A percentile compares a stretch with the other conserved stretches of the same genome.
phyloP scores from a whole-genome alignment of 30 jellyfish, hydroid and myxozoan genomes.

The Chrysaora quinquecirrha region DNA sequence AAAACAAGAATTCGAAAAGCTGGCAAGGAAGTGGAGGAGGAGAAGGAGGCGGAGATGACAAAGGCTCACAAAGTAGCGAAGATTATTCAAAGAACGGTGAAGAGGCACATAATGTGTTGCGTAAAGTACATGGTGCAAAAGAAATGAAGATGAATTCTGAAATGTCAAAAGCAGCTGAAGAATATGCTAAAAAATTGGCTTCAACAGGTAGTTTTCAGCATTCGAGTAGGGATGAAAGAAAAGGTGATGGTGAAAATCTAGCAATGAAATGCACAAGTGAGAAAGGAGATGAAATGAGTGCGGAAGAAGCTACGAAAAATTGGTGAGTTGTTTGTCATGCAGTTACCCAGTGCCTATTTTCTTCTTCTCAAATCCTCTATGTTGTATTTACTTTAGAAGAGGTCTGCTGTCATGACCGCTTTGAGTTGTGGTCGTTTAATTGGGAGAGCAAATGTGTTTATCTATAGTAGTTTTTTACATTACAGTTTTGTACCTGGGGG shows the following conservation, averaged over 20 bases:
- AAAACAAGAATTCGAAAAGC: not conserved
- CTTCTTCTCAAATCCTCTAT: too few species aligned
- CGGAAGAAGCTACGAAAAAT: slow-evolving; percentile 50
- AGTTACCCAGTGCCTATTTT: too few species aligned
- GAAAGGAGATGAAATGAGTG: slow-evolving; percentile 13
- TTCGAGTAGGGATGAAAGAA: slow-evolving; percentile 18
- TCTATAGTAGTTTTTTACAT: too few species aligned
- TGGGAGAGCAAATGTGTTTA: too few species aligned
- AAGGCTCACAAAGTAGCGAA: not conserved
- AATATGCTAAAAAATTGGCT: slow-evolving; percentile 78
- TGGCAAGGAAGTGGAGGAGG: not conserved
- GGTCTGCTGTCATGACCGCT: too few species aligned
- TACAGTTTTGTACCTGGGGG: too few species aligned
- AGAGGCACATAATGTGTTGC: slow-evolving; percentile 43
- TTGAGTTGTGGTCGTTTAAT: too few species aligned
- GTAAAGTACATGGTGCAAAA: slow-evolving; percentile 46
- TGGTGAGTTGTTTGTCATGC: slow-evolving; percentile 5
- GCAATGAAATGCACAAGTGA: slow-evolving; percentile 48
- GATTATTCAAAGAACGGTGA: not conserved
- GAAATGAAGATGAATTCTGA: slow-evolving; percentile 52
- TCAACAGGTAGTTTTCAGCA: slow-evolving; percentile 45
- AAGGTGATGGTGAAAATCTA: slow-evolving; percentile 42
- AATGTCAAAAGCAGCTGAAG: slow-evolving; percentile 70
- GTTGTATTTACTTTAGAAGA: too few species aligned
- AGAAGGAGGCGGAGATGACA: not conserved